phyloP scores from a whole-genome alignment of 2,888 invertebrate species.

The Strigamia crassipes region DNA sequence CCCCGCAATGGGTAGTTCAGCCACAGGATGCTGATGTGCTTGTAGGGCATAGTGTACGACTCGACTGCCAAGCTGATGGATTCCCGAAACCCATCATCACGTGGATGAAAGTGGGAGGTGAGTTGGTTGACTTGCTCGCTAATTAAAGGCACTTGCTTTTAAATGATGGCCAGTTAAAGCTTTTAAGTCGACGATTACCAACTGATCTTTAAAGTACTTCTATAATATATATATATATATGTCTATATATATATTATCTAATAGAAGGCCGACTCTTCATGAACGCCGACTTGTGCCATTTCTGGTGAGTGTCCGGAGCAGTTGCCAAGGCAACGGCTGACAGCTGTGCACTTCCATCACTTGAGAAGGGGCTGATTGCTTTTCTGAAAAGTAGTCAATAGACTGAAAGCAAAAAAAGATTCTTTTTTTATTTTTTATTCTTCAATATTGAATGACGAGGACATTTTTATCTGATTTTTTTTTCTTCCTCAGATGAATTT shows the following conservation, averaged over 20 bases:
- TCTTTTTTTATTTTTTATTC: background rate
- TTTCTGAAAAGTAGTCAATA: constrained; percentile 38
- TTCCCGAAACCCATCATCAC: constrained; percentile 92
- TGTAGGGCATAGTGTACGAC: constrained; percentile 89
- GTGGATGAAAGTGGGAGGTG: constrained; percentile 95
- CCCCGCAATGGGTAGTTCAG: constrained; percentile 93
- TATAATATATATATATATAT: background rate
- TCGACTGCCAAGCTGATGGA: constrained; percentile 95
- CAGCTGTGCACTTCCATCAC: constrained; percentile 40
- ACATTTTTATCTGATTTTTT: background rate
- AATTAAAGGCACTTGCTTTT: constrained; percentile 14
- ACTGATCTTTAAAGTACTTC: constrained; percentile 1
- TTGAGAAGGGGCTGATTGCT: constrained; percentile 38
- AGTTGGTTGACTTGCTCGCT: background rate
- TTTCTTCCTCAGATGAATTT: background rate
- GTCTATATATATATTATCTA: background rate
- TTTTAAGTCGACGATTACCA: background rate
- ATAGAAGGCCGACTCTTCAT: background rate
- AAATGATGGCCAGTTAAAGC: constrained; percentile 2
- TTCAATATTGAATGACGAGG: constrained; percentile 11
- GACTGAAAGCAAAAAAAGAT: background rate
- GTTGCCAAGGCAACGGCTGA: constrained; percentile 35
- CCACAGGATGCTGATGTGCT: constrained; percentile 94
- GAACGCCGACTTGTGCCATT: background rate
- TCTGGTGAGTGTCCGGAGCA: constrained; percentile 24